Evolutionary conservation across 2,888 invertebrate species (phyloP), one percentile per base, ranked within the genome.

Genomic region (Chloroclystis v-ata): DNA sequence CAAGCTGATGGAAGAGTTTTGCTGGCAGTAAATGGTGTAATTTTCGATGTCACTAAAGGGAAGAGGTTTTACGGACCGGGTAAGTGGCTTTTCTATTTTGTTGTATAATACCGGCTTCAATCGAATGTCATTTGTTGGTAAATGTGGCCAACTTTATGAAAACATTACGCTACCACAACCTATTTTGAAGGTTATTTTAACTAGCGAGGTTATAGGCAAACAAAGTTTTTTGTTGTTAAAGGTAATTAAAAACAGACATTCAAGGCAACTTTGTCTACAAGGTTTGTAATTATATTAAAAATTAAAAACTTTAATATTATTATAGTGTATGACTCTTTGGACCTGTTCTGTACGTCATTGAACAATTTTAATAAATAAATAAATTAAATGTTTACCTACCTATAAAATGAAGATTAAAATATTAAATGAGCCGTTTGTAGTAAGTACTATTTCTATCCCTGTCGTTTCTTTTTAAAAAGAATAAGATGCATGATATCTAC

Each of bases 51-150:
- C 56, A 97, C 98, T 14, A 92, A 90, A 73, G 97, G 97, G 48
- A 95, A 93, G 74, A 89, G 92, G 56, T 97, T 97, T 81, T 98
- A 98, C 80, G 98, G 98, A 5, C 97, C 97, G 74, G 97, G 97
- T 97, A 86, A 77, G 82, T 75, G 54, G 55, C 56, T 57, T 57
- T 47, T 41, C 40, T 53, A 49, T 53, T 54, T 53, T 47, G 46
- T 47, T 46, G 39, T 52, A 43, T 51, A 50, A 49, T 52, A 37
- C 47, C 48, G 42, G 38, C 41, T 28, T 40, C 52, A 39, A 49
- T 51, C 9, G 33, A 35, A 35, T n/a, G 10, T 20, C 10, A 16
- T 35, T 24, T 13, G 24, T 10, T 35, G 10, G 7, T 11, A 35
- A 49, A 20, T 20, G 20, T 20, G 20, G 20, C 3, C 20, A 20